Evolutionary conservation across 2,797 vertebrate species (phyloP).

Genomic region (Cyprinodon diabolis): DNA sequence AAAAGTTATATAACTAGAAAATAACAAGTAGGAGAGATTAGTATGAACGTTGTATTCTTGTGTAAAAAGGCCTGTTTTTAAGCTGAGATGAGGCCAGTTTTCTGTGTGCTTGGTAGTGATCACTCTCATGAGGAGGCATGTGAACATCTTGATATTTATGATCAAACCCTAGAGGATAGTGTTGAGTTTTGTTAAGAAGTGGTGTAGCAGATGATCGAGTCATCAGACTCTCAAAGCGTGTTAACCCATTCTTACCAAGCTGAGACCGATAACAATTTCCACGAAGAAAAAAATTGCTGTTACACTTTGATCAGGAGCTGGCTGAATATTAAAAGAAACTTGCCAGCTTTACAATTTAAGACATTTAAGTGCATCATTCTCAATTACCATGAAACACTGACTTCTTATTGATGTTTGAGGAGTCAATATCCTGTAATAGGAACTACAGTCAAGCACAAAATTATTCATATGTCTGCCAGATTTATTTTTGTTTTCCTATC

Average conservation of each 20-base stretch:
- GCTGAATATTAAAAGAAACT: background rate
- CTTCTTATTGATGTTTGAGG: background rate
- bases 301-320: background rate
- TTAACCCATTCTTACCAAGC: conserved; percentile 42
- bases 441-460: background rate
- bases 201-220: conserved; percentile 61
- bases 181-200: conserved; percentile 57
- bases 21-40: background rate
- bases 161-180: conserved; percentile 61
- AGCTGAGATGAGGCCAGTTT: background rate
- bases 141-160: conserved; percentile 64
- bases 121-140: conserved; percentile 58
- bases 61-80: background rate
- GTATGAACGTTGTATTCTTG: background rate
- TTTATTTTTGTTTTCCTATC: background rate
- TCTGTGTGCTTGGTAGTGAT: conserved; percentile 24
- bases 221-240: conserved; percentile 45
- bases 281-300: background rate
- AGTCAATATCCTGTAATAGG: background rate
- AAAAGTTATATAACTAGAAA: background rate
- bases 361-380: background rate
- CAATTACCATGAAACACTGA: background rate
- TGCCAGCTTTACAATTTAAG: background rate
- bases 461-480: background rate
- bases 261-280: background rate